These are phyloP conservation scores for Pentalonia nigronervosa DNA, from an alignment of 1,140 invertebrate genomes.

Conservation along the genomic window DNA sequence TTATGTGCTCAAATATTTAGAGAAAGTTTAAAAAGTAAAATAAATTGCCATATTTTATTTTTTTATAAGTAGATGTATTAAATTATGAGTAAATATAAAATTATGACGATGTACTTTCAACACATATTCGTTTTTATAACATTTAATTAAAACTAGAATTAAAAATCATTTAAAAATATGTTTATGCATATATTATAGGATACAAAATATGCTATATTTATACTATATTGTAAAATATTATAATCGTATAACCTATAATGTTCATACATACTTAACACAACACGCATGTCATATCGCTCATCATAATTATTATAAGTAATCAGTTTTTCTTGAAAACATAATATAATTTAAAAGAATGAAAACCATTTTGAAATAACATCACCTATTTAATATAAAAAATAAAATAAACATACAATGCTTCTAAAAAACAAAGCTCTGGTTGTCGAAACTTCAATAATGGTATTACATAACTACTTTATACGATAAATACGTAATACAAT, in stretches of 20 bases:
- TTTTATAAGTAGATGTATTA: background rate
- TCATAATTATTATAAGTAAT: background rate
- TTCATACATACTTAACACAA: background rate
- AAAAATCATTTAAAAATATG: background rate
- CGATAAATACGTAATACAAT: background rate
- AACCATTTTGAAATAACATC: background rate
- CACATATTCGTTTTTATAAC: background rate
- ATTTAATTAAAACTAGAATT: background rate
- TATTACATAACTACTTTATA: too few species aligned
- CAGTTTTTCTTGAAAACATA: background rate
- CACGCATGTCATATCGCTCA: too few species aligned
- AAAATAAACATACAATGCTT: background rate
- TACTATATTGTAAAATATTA: too few species aligned
- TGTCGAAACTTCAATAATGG: background rate
- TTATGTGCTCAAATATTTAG: constrained; percentile 22
- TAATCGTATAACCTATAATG: too few species aligned
- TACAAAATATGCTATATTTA: background rate
- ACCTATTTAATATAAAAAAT: too few species aligned
- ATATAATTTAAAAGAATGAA: background rate
- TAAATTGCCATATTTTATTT: constrained; percentile 31
- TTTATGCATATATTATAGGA: background rate
- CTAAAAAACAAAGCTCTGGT: background rate
- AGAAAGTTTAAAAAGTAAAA: constrained; percentile 26
- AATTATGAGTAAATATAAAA: constrained; percentile 12
- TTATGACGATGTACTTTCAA: background rate